Evolutionary conservation across 1,140 invertebrate genomes (phyloP).

Genomic region (Proctacanthus coquilletti): DNA sequence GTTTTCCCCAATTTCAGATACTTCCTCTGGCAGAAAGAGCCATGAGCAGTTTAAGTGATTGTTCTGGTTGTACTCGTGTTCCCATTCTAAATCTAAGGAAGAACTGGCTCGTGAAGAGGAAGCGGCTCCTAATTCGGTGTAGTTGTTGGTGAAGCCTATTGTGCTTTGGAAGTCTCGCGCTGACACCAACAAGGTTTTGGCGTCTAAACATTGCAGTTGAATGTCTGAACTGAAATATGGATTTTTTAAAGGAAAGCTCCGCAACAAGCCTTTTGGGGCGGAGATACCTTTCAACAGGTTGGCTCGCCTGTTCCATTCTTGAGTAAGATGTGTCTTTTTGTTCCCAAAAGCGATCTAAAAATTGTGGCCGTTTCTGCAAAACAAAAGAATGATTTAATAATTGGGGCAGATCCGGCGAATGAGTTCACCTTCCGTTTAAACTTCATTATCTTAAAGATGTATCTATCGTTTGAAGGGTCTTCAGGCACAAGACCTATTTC

Average conservation of each 20-base stretch:
- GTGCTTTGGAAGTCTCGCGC: neutral
- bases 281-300: slow-evolving; percentile 15
- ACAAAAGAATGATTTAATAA: slow-evolving; percentile 2
- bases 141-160: slow-evolving; percentile 8
- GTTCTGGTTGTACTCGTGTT: slow-evolving; percentile 18
- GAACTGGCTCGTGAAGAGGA: slow-evolving; percentile 18
- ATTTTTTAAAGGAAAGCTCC: too few relatives aligned
- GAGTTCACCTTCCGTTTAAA: slow-evolving; percentile 13
- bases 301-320: slow-evolving; percentile 12
- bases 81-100: slow-evolving; percentile 26
- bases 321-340: slow-evolving; percentile 15
- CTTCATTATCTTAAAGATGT: slow-evolving; percentile 22
- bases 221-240: neutral
- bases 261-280: slow-evolving; percentile 19
- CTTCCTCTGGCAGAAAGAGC: slow-evolving; percentile 1
- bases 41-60: neutral
- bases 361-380: slow-evolving; percentile 16
- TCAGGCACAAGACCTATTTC: slow-evolving; percentile 17
- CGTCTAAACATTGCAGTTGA: slow-evolving; percentile 2
- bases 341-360: slow-evolving; percentile 23
- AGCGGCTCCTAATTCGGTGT: slow-evolving; percentile 9
- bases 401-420: neutral
- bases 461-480: slow-evolving; percentile 11
- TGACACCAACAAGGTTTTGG: neutral
- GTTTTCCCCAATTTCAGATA: neutral